Evolutionary conservation across 2,888 invertebrate species (phyloP), one percentile per base, ranked within the genome.

Genomic region (Laothoe populi): DNA sequence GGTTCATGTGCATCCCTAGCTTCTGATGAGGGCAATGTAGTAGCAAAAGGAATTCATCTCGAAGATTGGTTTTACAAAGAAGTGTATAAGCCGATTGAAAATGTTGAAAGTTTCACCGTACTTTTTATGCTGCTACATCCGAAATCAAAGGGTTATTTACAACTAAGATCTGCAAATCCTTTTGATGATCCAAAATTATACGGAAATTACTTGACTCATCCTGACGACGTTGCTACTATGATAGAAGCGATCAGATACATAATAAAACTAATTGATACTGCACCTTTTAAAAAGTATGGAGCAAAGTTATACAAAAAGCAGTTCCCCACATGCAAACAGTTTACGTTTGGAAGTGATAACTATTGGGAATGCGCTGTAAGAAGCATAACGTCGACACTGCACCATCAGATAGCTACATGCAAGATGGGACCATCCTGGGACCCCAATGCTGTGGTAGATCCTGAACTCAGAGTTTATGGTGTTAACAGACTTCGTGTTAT

Each of bases 311-410:
- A 94, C 67, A 84, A 84, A 1, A 92, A 88, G 31, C 91, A 92
- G 26, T 93, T 94, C 71, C 93, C 94, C 0, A 94, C 93, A 49
- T 95, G 95, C 73, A 82, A 83, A 21, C 78, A 89, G 70, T 88
- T 86, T 73, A 72, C 86, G 24, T 95, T 94, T 69, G 92, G 88
- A 60, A 93, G 93, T 21, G 95, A 96, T 70, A 88, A 86, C 0
- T 96, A 96, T 73, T 95, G 96, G 95, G 94, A 94, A 72, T 96
- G 96, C 73, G 88, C 94, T 26, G 81, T 95, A 2, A 88, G 95
- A 49, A 90, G 94, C 0, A 75, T 94, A 26, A 94, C 95, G 0
- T 85, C 94, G 1, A 95, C 95, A 0, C 91, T 95, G 44, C 95
- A 96, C 73, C 96, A 96, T 79, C 95, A 95, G 73, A 93, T 95